Conservation (phyloP, 2,113 vertebrate species). For the Struthidea cinerea region DNA sequence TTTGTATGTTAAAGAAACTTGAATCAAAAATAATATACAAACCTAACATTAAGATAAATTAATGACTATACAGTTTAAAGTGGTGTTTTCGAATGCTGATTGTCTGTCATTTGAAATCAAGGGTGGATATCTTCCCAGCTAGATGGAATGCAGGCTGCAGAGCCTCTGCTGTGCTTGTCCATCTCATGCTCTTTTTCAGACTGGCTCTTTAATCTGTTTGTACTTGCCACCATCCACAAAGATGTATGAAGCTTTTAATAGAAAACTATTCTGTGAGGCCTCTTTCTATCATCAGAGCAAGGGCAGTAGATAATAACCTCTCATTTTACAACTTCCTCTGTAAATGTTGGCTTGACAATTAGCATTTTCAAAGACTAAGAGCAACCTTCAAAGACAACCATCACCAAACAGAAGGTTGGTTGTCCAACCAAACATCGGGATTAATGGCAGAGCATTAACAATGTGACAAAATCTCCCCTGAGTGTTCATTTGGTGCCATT, state of each 20-base stretch:
- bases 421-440: background rate
- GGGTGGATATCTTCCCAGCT: background rate
- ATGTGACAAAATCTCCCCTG: background rate
- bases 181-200: background rate
- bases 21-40: background rate
- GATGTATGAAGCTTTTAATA: conserved; percentile 16
- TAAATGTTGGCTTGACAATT: conserved; percentile 60
- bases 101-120: background rate
- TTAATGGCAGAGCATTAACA: conserved; percentile 22
- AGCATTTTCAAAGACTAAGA: conserved; percentile 51
- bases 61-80: background rate
- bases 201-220: conserved; percentile 5
- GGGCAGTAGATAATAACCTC: conserved; percentile 50
- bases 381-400: conserved; percentile 47
- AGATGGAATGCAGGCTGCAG: background rate
- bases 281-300: conserved; percentile 9
- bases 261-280: conserved; percentile 24
- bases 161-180: background rate
- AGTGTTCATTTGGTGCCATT: conserved; percentile 3
- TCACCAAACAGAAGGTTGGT: conserved; percentile 27
- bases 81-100: background rate
- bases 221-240: conserved; percentile 8
- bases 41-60: background rate
- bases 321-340: conserved; percentile 63
- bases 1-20: background rate